Percentiles rank a stretch among this genome's conserved stretches.
phyloP scores from a whole-genome alignment of 2,113 vertebrate genomes.

The Sceloporus undulatus region DNA sequence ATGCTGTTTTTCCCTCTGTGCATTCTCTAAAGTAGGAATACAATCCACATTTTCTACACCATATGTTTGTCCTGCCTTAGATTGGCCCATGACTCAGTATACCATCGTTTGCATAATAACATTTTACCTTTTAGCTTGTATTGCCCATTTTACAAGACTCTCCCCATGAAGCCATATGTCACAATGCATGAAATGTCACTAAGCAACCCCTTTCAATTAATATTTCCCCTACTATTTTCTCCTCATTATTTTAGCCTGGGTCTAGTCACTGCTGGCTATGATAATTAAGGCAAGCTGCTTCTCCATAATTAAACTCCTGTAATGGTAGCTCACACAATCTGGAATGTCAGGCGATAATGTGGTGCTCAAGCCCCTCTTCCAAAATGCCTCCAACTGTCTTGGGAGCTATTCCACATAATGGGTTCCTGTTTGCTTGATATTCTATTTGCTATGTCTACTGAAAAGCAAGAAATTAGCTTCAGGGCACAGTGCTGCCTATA shows the following conservation, averaged over 20 bases:
- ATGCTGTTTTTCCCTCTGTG: background rate
- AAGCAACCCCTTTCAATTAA: slow-evolving; percentile 43
- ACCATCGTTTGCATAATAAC: slow-evolving; percentile 15
- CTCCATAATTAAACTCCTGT: slow-evolving; percentile 44
- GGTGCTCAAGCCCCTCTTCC: slow-evolving; percentile 2
- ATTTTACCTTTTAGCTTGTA: slow-evolving; percentile 19
- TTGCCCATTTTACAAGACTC: slow-evolving; percentile 15
- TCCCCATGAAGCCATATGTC: slow-evolving; percentile 23
- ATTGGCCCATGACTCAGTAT: background rate
- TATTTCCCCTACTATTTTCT: slow-evolving; percentile 29
- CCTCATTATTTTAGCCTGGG: slow-evolving; percentile 32
- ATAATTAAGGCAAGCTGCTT: slow-evolving; percentile 39
- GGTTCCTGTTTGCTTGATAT: slow-evolving; percentile 13
- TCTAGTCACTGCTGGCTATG: slow-evolving; percentile 30
- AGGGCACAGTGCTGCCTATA: slow-evolving; percentile 10
- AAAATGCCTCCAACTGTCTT: slow-evolving; percentile 41
- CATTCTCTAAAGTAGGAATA: background rate
- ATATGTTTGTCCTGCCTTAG: background rate
- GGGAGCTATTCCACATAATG: slow-evolving; percentile 38
- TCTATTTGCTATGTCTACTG: slow-evolving; percentile 26
- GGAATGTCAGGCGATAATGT: slow-evolving; percentile 23
- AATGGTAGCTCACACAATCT: slow-evolving; percentile 21
- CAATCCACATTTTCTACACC: background rate
- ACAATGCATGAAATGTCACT: slow-evolving; percentile 12
- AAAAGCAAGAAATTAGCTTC: slow-evolving; percentile 26